Conservation (phyloP, 2,797 vertebrate species). For the Sciurus vulgaris region DNA sequence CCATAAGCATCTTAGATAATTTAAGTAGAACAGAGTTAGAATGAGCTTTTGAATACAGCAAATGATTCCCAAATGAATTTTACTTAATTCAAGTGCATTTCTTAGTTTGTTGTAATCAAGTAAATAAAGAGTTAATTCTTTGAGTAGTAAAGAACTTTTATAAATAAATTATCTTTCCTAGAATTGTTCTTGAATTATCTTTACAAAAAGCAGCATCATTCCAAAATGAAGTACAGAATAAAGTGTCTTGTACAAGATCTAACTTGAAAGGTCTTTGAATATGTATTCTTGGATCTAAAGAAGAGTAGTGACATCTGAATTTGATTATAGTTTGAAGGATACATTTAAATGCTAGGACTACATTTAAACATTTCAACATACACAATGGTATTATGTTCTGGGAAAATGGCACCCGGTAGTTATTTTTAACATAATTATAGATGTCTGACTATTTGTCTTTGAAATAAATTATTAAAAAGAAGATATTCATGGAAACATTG, state of each 20-base stretch:
- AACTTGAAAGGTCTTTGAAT: neutral
- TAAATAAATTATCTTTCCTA: neutral
- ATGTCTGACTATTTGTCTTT: slow-evolving; percentile 40
- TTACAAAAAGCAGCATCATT: slow-evolving; percentile 28
- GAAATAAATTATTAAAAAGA: slow-evolving; percentile 77
- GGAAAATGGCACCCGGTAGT: slow-evolving; percentile 43
- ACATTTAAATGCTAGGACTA: slow-evolving; percentile 49
- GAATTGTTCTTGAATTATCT: slow-evolving; percentile 51
- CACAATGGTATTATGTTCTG: slow-evolving; percentile 71
- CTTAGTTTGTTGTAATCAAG: neutral
- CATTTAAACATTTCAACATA: slow-evolving; percentile 69
- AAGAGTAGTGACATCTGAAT: slow-evolving; percentile 70
- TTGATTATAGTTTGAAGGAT: slow-evolving; percentile 72
- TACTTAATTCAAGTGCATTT: neutral
- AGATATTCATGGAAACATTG: slow-evolving; percentile 54
- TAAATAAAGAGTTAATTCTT: neutral
- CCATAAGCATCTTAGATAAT: neutral
- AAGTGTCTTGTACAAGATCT: neutral
- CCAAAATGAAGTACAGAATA: slow-evolving; percentile 26
- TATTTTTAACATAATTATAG: slow-evolving; percentile 77
- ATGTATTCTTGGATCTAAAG: slow-evolving; percentile 44
- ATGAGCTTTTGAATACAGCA: slow-evolving; percentile 25
- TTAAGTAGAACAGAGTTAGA: slow-evolving; percentile 1
- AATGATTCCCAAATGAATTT: slow-evolving; percentile 39
- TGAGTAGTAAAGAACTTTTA: neutral